Base-by-base conservation (phyloP, 92 coral and sea anemone genomes). In the Epizoanthus illoricatus region DNA sequence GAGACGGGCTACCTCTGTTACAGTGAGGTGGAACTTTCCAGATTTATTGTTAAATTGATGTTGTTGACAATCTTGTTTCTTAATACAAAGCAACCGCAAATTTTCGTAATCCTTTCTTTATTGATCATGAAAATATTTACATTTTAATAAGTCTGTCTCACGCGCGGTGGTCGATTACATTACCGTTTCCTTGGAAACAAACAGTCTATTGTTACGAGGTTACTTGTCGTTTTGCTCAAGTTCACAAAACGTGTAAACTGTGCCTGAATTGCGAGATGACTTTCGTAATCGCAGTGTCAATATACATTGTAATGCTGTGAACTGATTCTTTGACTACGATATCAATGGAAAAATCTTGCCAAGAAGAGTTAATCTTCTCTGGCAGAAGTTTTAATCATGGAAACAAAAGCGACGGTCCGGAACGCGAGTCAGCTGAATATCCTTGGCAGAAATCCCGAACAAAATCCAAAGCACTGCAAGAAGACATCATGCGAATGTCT, bases 401-500 rank as follows among this genome's bases (percentile, higher is more conserved):
- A 7, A 52, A 71, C 58, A 78, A 58, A 17, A 33, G 40, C 39
- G 83, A 73, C 1, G 86, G 74, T 52, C 58, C 42, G 43, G 83
- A 87, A 59, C 80, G 41, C 23, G 57, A 59, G 59, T 63, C 66
- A 21, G 47, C 52, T n/a, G 36, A 64, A 11, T 17, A 66, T n/a
- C 17, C 80, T 4, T 75, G 79, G 87, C 75, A 67, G 17, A 63
- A 42, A 12, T 56, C 86, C 36, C 74, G 88, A 45, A 76, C 76
- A 17, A 83, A 79, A 72, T 49, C 83, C 9, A 89, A 81, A 4
- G 84, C 89, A 16, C 83, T 91, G 3, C 69, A 83, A 16, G 72
- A 85, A 10, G 97, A 93, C 59, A 87, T 93, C 21, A 74, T 72
- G 18, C 81, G 74, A 52, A 81, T 96, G 91, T 96, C 98, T 21